phyloP scores from a whole-genome alignment of 2,888 invertebrate genomes.

The Tiphia femorata region DNA sequence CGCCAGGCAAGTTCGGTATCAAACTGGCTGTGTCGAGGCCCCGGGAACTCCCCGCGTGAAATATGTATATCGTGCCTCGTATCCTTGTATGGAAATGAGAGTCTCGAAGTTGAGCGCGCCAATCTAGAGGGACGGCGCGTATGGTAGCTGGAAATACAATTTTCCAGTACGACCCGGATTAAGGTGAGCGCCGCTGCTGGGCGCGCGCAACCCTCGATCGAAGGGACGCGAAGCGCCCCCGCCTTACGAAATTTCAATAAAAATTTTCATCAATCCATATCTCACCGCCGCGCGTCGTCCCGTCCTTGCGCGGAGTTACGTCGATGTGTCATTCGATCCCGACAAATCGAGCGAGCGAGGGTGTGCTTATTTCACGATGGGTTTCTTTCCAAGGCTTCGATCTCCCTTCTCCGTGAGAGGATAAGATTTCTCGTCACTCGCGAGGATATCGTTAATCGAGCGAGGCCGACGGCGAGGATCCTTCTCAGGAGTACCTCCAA shows the following conservation, averaged over 20 bases:
- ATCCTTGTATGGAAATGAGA: conserved; percentile 31
- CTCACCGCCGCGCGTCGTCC: conserved; percentile 1
- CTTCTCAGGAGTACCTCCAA: neutral
- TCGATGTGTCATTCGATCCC: neutral
- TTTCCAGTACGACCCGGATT: conserved; percentile 33
- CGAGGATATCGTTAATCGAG: neutral
- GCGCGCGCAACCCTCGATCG: conserved; percentile 10
- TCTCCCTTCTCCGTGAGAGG: no score
- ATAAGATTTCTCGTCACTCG: neutral
- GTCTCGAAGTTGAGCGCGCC: conserved; percentile 22
- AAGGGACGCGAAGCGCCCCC: conserved; percentile 22
- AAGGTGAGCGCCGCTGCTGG: conserved; percentile 19
- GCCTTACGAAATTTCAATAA: conserved; percentile 44
- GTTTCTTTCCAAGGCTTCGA: no score
- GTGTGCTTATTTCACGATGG: no score
- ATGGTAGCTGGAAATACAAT: conserved; percentile 36
- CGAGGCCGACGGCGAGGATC: neutral
- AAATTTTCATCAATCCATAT: conserved; percentile 36
- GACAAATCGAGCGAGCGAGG: neutral
- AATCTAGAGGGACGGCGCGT: conserved; percentile 11
- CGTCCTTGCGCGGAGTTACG: no score
- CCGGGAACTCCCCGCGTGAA: conserved; percentile 21
- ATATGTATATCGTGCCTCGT: conserved; percentile 26
- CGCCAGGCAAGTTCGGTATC: conserved; percentile 5
- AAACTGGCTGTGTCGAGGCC: conserved; percentile 9